Conservation (phyloP, 2,113 vertebrate genomes). For the Xiphophorus maculatus region DNA sequence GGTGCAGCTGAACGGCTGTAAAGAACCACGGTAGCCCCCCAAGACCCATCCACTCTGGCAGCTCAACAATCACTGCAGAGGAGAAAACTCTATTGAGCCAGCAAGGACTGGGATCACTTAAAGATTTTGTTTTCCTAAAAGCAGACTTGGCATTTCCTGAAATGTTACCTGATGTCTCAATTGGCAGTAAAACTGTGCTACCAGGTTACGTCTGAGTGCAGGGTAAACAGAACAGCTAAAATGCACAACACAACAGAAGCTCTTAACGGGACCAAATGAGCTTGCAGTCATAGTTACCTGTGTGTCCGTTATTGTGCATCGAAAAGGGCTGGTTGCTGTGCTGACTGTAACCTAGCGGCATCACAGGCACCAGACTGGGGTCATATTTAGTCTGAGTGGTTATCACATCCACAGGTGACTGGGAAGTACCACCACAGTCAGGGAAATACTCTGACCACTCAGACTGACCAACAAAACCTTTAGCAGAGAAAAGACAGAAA, state of each 20-base stretch:
- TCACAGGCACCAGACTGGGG: constrained; percentile 74
- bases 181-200: background rate
- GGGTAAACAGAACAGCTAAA: constrained; percentile 9
- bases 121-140: background rate
- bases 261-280: background rate
- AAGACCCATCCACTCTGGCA: constrained; percentile 83
- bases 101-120: background rate
- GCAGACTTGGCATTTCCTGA: background rate
- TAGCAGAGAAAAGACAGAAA: constrained; percentile 30
- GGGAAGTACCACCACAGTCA: constrained; percentile 83
- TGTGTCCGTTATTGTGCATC: constrained; percentile 89
- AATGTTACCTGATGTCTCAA: background rate
- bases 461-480: constrained; percentile 86
- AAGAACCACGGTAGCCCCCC: constrained; percentile 83
- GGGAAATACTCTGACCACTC: constrained; percentile 84
- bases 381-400: constrained; percentile 75
- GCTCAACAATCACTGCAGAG: constrained; percentile 79
- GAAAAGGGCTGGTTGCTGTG: constrained; percentile 71
- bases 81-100: background rate
- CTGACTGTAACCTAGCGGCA: constrained; percentile 79
- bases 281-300: constrained; percentile 79
- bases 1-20: constrained; percentile 87
- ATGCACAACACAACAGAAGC: background rate
- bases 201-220: constrained; percentile 11
- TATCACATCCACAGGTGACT: constrained; percentile 87